These are phyloP conservation scores for Trachythela sp. DNA, from an alignment of 64 coral and sea anemone species.

Conservation along the genomic window DNA sequence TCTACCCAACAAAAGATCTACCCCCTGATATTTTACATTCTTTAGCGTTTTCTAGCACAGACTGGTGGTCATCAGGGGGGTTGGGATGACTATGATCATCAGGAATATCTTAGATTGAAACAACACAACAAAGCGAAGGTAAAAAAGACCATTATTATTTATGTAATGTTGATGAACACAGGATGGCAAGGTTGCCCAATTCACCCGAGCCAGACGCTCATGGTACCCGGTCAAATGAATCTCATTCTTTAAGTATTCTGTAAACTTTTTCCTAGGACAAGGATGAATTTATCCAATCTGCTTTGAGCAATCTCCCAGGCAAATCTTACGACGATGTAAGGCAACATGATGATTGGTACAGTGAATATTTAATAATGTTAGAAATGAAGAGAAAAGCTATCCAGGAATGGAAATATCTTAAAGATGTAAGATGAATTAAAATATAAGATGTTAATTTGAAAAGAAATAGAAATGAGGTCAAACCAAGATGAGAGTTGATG, in stretches of 20 bases:
- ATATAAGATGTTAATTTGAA: background rate
- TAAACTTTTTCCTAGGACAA: slow-evolving; percentile 69
- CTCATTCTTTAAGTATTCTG: too few species aligned
- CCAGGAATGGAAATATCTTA: slow-evolving; percentile 70
- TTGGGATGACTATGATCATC: slow-evolving; percentile 97
- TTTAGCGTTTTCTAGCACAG: slow-evolving; percentile 82
- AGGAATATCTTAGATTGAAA: slow-evolving; percentile 74
- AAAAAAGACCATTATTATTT: background rate
- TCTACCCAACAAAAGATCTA: too few species aligned
- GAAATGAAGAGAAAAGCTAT: slow-evolving; percentile 82
- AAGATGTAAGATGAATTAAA: slow-evolving; percentile 30
- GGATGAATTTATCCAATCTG: slow-evolving; percentile 59
- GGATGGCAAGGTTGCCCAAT: background rate
- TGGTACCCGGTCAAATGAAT: too few species aligned
- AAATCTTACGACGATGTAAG: slow-evolving; percentile 63
- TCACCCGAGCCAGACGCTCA: too few species aligned
- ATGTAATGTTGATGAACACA: too few species aligned
- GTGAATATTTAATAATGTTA: slow-evolving; percentile 70
- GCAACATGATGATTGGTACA: slow-evolving; percentile 94
- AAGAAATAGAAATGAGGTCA: too few species aligned
- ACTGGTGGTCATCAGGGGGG: slow-evolving; percentile 89
- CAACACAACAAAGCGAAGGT: slow-evolving; percentile 45
- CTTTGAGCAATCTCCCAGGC: slow-evolving; percentile 61
- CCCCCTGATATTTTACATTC: background rate
- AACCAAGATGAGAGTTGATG: too few species aligned